phyloP scores from a whole-genome alignment of 2,113 vertebrate species.

The Odontesthes bonariensis region DNA sequence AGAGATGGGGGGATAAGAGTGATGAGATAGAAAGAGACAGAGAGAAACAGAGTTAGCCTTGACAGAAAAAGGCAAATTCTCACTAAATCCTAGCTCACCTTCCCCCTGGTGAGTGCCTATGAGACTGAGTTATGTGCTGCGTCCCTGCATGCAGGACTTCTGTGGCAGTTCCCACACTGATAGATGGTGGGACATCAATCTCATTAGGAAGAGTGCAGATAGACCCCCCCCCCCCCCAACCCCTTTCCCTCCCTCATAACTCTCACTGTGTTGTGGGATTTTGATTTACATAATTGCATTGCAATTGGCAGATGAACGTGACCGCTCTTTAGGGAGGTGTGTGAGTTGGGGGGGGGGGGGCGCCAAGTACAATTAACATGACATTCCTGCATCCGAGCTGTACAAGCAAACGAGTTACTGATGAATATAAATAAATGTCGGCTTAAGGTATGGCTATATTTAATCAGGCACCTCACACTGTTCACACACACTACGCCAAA shows the following conservation, averaged over 20 bases:
- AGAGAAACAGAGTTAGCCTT: slow-evolving; percentile 50
- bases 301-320: slow-evolving; percentile 66
- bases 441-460: neutral
- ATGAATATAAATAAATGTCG: slow-evolving; percentile 10
- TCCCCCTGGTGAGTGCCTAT: slow-evolving; percentile 19
- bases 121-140: slow-evolving; percentile 50
- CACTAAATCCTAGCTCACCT: slow-evolving; percentile 28
- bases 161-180: slow-evolving; percentile 67
- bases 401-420: slow-evolving; percentile 8
- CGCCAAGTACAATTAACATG: slow-evolving; percentile 59
- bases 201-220: slow-evolving; percentile 71
- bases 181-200: slow-evolving; percentile 74
- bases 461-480: neutral
- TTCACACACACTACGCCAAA: slow-evolving; percentile 8
- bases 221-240: neutral
- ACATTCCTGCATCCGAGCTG: neutral
- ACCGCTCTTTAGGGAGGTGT: slow-evolving; percentile 10
- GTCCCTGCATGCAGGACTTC: slow-evolving; percentile 35
- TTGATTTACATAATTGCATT: slow-evolving; percentile 77
- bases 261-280: slow-evolving; percentile 63
- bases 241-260: slow-evolving; percentile 11
- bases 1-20: slow-evolving; percentile 28
- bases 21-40: slow-evolving; percentile 38
- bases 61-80: slow-evolving; percentile 45
- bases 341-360: slow-evolving; percentile 33